Base-by-base conservation (phyloP, 1,140 invertebrate genomes). In the Carposina sasakii region DNA sequence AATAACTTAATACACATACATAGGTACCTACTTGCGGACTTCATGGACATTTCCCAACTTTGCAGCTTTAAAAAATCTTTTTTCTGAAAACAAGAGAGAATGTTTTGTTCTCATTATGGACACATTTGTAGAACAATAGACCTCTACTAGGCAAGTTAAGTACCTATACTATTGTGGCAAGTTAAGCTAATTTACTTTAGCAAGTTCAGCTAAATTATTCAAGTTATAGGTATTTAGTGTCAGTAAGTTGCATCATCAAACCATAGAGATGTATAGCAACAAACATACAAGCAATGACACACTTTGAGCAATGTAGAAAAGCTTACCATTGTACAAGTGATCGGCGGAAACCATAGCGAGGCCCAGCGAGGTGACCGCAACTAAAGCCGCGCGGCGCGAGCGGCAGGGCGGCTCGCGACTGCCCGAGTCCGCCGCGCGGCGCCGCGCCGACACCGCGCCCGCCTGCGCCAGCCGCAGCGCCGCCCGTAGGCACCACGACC, bases 41-140 rank as follows among this genome's bases (percentile, higher is more conserved):
- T 92, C 90, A 56, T 82, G 63, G 28, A 88, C 71, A 69, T 90
- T 86, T 30, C 91, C 91, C 75, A 87, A 83, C 62, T 89, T 87
- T 6, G 89, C 89, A 43, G 90, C 89, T 59, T 85, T 82, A 55
- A 92, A 90, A 54, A 91, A 88, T 50, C 77, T 73, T 65, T 89
- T 90, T 47, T 88, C 89, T 90, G 63, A 33, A 79, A 81, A 49
- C 64, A 58, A 46, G 52, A 54, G 13, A 53, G 37, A 33, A 30
- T 10, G 1, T 33, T 26, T 3, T 41, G 34, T 23, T 26, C 30
- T 31, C 12, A 12, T 5, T 6, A 26, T 26, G 12, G 24, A 41
- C 9, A 22, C 8, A 2, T 23, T 24, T 21, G 4, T 21, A 41
- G 12, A 41, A 22, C 12, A 12, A n/a, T 41, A n/a, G n/a, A n/a